A percentile compares a stretch with the other conserved stretches of the same genome.
Evolutionary conservation across 2,888 invertebrate genomes (phyloP).

Genomic region (Caenorhabditis wallacei): DNA sequence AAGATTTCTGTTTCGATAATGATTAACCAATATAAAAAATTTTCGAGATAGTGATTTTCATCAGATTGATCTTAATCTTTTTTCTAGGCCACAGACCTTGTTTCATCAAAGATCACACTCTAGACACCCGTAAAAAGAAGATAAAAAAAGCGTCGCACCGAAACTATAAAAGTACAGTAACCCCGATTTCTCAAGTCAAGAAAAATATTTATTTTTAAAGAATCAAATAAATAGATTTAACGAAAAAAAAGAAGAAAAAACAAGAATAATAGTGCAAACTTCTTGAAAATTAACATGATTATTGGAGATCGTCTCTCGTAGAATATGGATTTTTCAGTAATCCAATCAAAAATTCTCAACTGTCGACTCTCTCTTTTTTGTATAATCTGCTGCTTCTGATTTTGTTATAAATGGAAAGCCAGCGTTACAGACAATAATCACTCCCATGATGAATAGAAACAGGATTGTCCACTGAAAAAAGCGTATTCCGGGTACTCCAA

Average conservation of each 20-base stretch:
- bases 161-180: too few relatives aligned
- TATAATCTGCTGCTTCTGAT: constrained; percentile 64
- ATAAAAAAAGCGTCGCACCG: too few relatives aligned
- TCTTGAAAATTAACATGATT: background rate
- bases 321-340: too few relatives aligned
- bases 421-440: constrained; percentile 52
- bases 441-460: constrained; percentile 57
- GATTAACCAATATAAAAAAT: too few relatives aligned
- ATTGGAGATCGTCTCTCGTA: background rate
- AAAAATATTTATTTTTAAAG: too few relatives aligned
- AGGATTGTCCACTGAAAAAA: constrained; percentile 61
- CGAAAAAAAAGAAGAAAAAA: background rate
- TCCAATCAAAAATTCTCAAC: background rate
- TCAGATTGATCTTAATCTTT: too few relatives aligned
- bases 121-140: too few relatives aligned
- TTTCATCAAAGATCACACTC: too few relatives aligned
- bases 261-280: constrained; percentile 26
- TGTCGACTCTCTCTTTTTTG: constrained; percentile 18
- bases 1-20: too few relatives aligned
- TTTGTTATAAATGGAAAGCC: constrained; percentile 60
- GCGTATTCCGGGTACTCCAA: background rate
- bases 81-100: too few relatives aligned
- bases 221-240: background rate
- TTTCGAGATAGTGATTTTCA: too few relatives aligned
- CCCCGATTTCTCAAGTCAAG: too few relatives aligned